Base-by-base conservation (phyloP, 2,888 invertebrate genomes). In the Slavum lentiscoides region DNA sequence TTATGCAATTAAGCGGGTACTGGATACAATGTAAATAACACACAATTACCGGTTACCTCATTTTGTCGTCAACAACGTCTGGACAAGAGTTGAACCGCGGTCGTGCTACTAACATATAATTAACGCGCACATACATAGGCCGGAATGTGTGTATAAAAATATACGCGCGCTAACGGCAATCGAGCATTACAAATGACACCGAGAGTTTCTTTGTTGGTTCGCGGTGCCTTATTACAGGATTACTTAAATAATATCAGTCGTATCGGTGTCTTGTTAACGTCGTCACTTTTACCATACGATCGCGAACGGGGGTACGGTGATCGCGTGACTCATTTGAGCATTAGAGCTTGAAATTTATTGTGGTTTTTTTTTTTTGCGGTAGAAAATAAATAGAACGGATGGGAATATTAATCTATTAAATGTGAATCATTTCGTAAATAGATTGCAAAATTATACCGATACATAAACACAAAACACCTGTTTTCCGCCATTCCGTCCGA, bases 381-480 rank as follows among this genome's bases (percentile, higher is more conserved):
- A 7, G 23, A 64, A 58, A 72, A 55, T 55, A 80, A 80, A 80
- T 72, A 64, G 70, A 80, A 80, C 70, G 70, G 67, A 59, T 43
- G 67, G 30, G 43, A 58, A 58, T 17, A 53, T 15, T 70, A 55
- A 8, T 19, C 19, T 19, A 37, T 39, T 23, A 43, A 59, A 64
- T 64, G 8, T 58, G 66, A 72, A 70, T 80, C 39, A 72, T 72
- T 64, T 64, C 17, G 55, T 64, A 69, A 77, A 64, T 53, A 61
- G 74, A 74, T 55, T 64, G 37, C 53, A 4, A 23, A 13, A 13
- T 49, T 68, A 53, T 49, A n/a, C 61, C 15, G 21, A 64, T 72
- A 80, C 39, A 62, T 80, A 80, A 80, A 80, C 80, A 80, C 15
- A 64, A 43, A 80, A 80, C 80, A 80, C 80, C 80, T 80, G 80